phyloP scores from a whole-genome alignment of 2,113 vertebrate species.

The Clarias gariepinus region DNA sequence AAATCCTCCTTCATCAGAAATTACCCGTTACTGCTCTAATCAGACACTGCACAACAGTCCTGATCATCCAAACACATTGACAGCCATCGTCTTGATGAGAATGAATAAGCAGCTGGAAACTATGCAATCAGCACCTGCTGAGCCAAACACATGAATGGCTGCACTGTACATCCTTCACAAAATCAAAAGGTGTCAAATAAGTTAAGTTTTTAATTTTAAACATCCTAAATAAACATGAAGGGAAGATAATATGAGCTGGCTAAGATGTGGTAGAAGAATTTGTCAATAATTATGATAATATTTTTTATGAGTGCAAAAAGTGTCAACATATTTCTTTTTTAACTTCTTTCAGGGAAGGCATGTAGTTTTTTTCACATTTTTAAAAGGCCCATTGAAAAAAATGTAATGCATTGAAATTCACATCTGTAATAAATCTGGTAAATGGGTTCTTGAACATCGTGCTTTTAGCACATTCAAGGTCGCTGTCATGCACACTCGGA shows the following conservation, averaged over 20 bases:
- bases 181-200: not conserved
- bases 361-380: not conserved
- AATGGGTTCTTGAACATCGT: slow-evolving; percentile 2
- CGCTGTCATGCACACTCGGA: no score
- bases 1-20: not conserved
- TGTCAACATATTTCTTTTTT: not conserved
- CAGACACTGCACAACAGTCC: not conserved
- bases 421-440: not conserved
- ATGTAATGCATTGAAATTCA: slow-evolving; percentile 2
- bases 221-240: not conserved
- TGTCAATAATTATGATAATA: not conserved
- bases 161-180: slow-evolving; percentile 1
- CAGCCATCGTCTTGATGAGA: slow-evolving; percentile 21
- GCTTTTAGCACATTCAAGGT: slow-evolving; percentile 3
- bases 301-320: not conserved
- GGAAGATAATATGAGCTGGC: not conserved
- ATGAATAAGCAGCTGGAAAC: slow-evolving; percentile 27
- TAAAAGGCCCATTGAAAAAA: not conserved
- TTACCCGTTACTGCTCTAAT: not conserved
- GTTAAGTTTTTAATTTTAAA: no score
- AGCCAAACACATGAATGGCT: slow-evolving; percentile 11
- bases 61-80: slow-evolving; percentile 15
- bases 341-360: not conserved
- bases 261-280: not conserved
- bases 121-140: slow-evolving; percentile 35